Percentiles rank a stretch among this genome's conserved stretches.
Conservation (phyloP, 2,888 invertebrate species). For the Microlaimidae sp. region DNA sequence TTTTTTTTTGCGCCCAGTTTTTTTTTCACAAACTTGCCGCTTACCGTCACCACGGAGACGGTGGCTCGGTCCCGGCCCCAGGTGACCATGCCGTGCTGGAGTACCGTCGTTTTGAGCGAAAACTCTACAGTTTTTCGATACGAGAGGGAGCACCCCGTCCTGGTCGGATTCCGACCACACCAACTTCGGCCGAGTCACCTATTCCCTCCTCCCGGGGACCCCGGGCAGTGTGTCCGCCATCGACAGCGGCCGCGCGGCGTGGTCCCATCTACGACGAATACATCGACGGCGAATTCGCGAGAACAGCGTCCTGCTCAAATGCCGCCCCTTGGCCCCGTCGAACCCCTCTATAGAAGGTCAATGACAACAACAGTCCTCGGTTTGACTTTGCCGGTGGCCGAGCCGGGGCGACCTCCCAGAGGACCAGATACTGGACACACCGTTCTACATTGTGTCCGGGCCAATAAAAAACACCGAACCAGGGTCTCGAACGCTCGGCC, state of each 20-base stretch:
- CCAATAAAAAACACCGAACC: conserved; percentile 71
- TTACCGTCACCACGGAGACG: conserved; percentile 78
- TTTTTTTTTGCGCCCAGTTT: conserved; percentile 50
- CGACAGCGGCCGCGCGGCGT: conserved; percentile 58
- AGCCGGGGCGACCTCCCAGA: conserved; percentile 82
- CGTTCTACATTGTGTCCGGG: conserved; percentile 73
- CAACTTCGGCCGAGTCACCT: conserved; percentile 44
- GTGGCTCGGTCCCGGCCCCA: conserved; percentile 60
- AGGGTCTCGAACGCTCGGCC: conserved; percentile 57
- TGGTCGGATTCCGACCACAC: conserved; percentile 58
- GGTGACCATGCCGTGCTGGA: conserved; percentile 52
- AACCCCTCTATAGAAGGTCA: conserved; percentile 45
- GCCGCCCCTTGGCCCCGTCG: conserved; percentile 81
- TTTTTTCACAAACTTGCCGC: conserved; percentile 43
- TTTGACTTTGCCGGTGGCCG: conserved; percentile 63
- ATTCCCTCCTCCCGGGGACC: conserved; percentile 67
- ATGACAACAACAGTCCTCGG: conserved; percentile 81
- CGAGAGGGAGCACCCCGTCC: conserved; percentile 62
- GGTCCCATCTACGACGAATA: conserved; percentile 56
- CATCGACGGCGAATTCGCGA: conserved; percentile 68
- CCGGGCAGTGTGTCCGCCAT: conserved; percentile 63
- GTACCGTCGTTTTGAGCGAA: conserved; percentile 63
- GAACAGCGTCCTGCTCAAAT: conserved; percentile 62
- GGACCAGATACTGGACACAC: conserved; percentile 59
- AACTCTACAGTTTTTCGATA: conserved; percentile 63